phyloP scores from a whole-genome alignment of 2,888 invertebrate species.

The Sicus ferrugineus region DNA sequence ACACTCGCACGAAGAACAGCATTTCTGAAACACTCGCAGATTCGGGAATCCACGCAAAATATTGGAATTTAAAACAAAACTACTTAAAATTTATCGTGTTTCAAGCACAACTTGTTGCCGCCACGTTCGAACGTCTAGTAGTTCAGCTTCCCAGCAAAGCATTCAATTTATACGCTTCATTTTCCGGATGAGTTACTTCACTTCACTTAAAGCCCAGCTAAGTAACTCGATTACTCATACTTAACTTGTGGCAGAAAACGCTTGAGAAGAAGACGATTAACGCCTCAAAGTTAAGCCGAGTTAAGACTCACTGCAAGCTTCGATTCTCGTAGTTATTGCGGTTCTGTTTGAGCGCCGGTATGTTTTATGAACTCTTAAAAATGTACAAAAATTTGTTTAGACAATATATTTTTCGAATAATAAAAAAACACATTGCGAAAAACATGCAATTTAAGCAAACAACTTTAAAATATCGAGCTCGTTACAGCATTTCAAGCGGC shows the following conservation, averaged over 20 bases:
- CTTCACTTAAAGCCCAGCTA: conserved; percentile 41
- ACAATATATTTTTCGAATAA: too few species aligned
- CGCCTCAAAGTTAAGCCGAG: neutral
- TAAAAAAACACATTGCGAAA: too few species aligned
- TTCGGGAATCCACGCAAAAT: neutral
- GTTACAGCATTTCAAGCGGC: too few species aligned
- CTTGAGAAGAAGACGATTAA: conserved; percentile 15
- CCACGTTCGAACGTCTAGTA: conserved; percentile 45
- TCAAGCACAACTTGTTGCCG: conserved; percentile 15
- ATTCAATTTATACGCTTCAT: conserved; percentile 61
- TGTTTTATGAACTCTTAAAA: neutral
- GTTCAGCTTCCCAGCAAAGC: conserved; percentile 53
- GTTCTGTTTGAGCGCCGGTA: neutral
- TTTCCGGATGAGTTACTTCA: conserved; percentile 60
- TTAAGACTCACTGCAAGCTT: too few species aligned
- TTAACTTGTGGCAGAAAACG: conserved; percentile 15
- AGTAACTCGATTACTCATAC: conserved; percentile 11
- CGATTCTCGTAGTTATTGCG: too few species aligned
- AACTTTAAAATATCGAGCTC: too few species aligned
- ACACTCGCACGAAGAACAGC: conserved; percentile 1
- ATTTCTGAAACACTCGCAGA: neutral
- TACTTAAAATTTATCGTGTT: neutral
- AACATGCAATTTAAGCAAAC: too few species aligned
- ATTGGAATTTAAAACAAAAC: neutral
- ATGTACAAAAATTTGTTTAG: neutral